Evolutionary conservation across 2,888 invertebrate species (phyloP).

Genomic region (Sinelater perroti): DNA sequence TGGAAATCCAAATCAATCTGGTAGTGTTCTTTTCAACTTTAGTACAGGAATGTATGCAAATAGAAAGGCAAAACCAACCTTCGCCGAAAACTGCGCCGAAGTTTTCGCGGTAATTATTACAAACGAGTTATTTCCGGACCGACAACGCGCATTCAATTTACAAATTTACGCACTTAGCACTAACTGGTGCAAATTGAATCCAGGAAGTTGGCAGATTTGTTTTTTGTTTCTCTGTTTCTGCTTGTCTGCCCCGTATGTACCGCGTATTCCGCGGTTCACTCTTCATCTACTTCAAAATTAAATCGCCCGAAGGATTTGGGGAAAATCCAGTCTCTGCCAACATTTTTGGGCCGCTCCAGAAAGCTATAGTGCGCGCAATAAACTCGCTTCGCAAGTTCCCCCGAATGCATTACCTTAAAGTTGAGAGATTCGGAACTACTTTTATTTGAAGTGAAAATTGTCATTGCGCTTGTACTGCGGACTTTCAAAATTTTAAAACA

Average conservation of each 20-base stretch:
- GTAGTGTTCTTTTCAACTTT: too few species aligned
- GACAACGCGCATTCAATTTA: slow-evolving; percentile 44
- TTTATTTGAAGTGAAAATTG: too few species aligned
- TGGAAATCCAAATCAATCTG: too few species aligned
- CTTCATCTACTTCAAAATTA: not conserved
- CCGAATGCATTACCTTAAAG: too few species aligned
- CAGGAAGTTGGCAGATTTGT: slow-evolving; percentile 23
- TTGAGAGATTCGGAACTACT: too few species aligned
- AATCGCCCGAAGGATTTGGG: not conserved
- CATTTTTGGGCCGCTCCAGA: too few species aligned
- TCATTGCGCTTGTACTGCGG: too few species aligned
- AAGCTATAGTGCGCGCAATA: too few species aligned
- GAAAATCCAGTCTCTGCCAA: too few species aligned
- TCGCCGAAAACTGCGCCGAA: slow-evolving; percentile 43
- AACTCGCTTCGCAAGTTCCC: too few species aligned
- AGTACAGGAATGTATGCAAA: slow-evolving; percentile 17
- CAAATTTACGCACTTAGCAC: slow-evolving; percentile 46
- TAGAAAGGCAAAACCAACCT: slow-evolving; percentile 41
- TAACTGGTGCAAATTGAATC: slow-evolving; percentile 43
- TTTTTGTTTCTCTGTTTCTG: slow-evolving; percentile 18
- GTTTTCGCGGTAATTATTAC: slow-evolving; percentile 47
- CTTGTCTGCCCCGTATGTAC: slow-evolving; percentile 3
- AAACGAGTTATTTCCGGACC: slow-evolving; percentile 45
- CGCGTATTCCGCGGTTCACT: not conserved
- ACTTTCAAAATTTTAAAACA: too few species aligned